phyloP scores from a whole-genome alignment of 2,888 invertebrate genomes.

The Argyresthia albistria region DNA sequence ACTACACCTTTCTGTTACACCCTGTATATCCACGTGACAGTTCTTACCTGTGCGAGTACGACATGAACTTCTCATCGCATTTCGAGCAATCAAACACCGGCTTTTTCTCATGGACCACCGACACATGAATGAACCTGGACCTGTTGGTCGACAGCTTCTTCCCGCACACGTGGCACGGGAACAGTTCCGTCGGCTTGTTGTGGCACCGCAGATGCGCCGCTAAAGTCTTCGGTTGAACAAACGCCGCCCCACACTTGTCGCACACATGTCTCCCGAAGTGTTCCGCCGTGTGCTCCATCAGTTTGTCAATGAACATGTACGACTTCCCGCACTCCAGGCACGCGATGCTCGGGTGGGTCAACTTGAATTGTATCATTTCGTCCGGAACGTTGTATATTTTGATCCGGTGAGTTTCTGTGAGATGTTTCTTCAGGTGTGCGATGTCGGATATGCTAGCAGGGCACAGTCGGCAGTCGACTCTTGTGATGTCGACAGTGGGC shows the following conservation, averaged over 20 bases:
- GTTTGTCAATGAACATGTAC: conserved; percentile 47
- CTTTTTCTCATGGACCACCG: conserved; percentile 53
- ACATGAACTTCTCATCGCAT: conserved; percentile 48
- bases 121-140: conserved; percentile 44
- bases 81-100: conserved; percentile 53
- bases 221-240: conserved; percentile 53
- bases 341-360: conserved; percentile 37
- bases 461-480: conserved; percentile 53
- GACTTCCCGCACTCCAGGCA: conserved; percentile 46
- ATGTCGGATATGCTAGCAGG: conserved; percentile 41
- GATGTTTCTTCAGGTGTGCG: conserved; percentile 35
- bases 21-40: no score
- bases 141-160: conserved; percentile 54
- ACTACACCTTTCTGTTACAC: no score
- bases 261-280: conserved; percentile 54
- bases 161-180: conserved; percentile 62
- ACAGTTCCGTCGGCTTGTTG: conserved; percentile 54
- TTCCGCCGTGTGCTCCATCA: conserved; percentile 53
- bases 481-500: conserved; percentile 18
- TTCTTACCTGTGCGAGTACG: conserved; percentile 42
- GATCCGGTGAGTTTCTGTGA: conserved; percentile 30
- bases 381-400: conserved; percentile 32
- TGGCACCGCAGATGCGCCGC: conserved; percentile 52
- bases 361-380: conserved; percentile 46
- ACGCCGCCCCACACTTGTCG: conserved; percentile 56